Evolutionary conservation across 1,140 invertebrate genomes (phyloP).

Genomic region (Anastrepha ludens): DNA sequence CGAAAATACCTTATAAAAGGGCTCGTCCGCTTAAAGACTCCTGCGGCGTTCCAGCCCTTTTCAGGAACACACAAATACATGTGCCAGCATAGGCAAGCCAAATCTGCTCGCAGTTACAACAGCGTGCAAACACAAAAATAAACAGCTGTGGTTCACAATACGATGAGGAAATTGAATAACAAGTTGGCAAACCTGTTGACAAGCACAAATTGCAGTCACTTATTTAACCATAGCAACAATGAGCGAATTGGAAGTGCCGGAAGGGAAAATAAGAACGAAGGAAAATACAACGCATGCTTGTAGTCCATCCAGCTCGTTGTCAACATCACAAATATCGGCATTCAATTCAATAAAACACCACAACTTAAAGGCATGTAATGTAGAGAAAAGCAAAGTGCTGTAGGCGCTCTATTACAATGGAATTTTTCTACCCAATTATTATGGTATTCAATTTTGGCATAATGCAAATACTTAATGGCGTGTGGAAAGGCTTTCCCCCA

Average conservation of each 20-base stretch:
- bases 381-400: background rate
- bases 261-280: background rate
- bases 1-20: no score
- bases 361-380: background rate
- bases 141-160: background rate
- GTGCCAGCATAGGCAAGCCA: no score
- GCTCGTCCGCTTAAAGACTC: no score
- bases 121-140: background rate
- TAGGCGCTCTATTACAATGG: background rate
- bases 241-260: background rate
- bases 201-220: slow-evolving; percentile 18
- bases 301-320: no score
- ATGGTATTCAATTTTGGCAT: no score
- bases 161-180: background rate
- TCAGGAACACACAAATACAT: no score
- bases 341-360: background rate
- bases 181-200: slow-evolving; percentile 43
- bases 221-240: background rate
- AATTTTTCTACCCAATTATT: no score
- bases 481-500: no score
- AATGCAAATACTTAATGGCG: no score
- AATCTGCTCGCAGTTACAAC: no score
- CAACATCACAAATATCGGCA: no score
- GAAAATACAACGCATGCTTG: background rate
- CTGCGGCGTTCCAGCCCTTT: no score